A percentile compares a stretch with the other conserved stretches of the same genome.
These are phyloP conservation scores for Acanthurus tractus DNA, from an alignment of 2,797 vertebrate species.

Conservation along the genomic window DNA sequence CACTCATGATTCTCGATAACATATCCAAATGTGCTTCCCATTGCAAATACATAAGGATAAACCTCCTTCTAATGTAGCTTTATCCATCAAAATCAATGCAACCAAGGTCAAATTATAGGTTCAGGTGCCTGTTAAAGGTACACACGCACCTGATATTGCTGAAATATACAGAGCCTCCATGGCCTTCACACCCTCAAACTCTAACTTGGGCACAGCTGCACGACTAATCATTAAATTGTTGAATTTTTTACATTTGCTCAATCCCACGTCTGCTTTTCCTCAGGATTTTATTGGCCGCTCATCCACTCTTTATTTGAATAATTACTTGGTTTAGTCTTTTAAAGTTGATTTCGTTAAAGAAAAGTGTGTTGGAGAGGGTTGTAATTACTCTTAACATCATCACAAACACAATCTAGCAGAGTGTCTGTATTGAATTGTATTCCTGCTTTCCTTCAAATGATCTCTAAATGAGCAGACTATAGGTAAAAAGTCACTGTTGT, in stretches of 20 bases:
- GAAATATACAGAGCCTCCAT: not conserved
- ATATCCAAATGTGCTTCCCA: not conserved
- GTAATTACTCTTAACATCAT: slow-evolving; percentile 18
- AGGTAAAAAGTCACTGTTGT: not conserved
- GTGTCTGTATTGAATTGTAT: slow-evolving; percentile 5
- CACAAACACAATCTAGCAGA: slow-evolving; percentile 11
- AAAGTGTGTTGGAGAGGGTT: not conserved
- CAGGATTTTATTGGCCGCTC: slow-evolving; percentile 7
- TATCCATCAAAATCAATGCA: slow-evolving; percentile 2
- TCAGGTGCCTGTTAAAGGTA: not conserved
- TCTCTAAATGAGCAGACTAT: not conserved
- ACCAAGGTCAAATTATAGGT: slow-evolving; percentile 5
- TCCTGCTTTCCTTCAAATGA: slow-evolving; percentile 9
- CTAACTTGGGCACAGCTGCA: not conserved
- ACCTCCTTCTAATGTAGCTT: not conserved
- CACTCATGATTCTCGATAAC: not conserved
- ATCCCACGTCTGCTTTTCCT: not conserved
- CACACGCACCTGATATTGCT: not conserved
- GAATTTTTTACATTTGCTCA: not conserved
- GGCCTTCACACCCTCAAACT: not conserved
- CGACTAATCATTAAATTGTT: not conserved
- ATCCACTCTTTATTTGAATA: slow-evolving; percentile 22
- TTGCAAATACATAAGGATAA: slow-evolving; percentile 1
- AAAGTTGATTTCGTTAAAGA: slow-evolving; percentile 30
- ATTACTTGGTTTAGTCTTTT: slow-evolving; percentile 31